Conservation (phyloP, 2,797 vertebrate genomes). For the Hipposideros larvatus region DNA sequence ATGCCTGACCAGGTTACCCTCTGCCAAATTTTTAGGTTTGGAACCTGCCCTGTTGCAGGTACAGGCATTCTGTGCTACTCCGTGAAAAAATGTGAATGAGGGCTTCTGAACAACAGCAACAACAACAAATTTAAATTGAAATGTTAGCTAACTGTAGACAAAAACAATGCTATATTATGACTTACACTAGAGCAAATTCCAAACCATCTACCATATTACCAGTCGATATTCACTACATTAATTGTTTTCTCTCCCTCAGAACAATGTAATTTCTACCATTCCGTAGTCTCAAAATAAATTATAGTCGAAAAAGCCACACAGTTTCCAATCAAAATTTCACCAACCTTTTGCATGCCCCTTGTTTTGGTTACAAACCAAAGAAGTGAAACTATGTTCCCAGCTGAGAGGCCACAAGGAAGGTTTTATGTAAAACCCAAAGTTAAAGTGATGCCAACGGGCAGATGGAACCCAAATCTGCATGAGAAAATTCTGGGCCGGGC, state of each 20-base stretch:
- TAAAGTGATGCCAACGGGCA: conserved; percentile 65
- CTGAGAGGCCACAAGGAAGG: neutral
- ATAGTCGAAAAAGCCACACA: neutral
- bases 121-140: neutral
- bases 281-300: conserved; percentile 33
- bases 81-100: neutral
- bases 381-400: conserved; percentile 54
- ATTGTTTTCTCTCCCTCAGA: neutral
- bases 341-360: conserved; percentile 25
- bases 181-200: neutral
- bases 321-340: conserved; percentile 48
- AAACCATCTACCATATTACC: neutral
- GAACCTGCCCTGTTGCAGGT: neutral
- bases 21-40: neutral
- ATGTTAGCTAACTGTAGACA: neutral
- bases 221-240: neutral
- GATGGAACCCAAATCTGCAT: conserved; percentile 52
- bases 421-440: conserved; percentile 51
- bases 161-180: neutral
- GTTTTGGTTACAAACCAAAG: conserved; percentile 54
- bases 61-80: neutral
- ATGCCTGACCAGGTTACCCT: neutral
- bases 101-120: neutral
- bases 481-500: conserved; percentile 53
- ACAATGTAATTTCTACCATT: neutral